Base-by-base conservation (phyloP, 2,888 invertebrate species). In the Drosophila pseudotakahashii region DNA sequence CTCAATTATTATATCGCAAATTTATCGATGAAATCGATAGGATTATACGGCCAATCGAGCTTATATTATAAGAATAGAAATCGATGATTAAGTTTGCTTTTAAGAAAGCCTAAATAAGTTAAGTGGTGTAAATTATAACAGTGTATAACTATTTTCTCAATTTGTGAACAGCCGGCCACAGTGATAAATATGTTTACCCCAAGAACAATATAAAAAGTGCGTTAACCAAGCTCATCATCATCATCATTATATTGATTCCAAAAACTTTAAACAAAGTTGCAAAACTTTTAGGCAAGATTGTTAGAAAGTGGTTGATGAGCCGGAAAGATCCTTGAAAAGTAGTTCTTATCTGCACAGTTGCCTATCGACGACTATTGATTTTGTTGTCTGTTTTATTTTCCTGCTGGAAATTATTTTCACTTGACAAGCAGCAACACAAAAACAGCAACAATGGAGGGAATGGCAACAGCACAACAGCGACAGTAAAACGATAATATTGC, bases 371-470 rank as follows among this genome's bases (percentile, higher is more conserved):
- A 16, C 39, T 26, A 66, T 66, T 45, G 62, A 62, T 70, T 69
- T 70, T 71, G 9, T 23, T 32, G 41, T 44, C 47, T 42, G 34
- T 39, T 39, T 42, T 30, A 30, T 30, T 57, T 39, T 54, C 57
- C 48, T 53, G 55, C 44, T 58, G 57, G 39, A 72, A 73, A 73
- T 72, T 67, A 59, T 73, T 72, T 72, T 60, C 73, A 73, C 72
- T 72, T 73, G 72, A 67, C 72, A 61, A 57, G 42, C 59, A 39
- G 55, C 51, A 39, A 37, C 55, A 57, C 30, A 59, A 52, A 1
- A 52, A 1, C 34, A 14, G 14, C 41, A 52, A 19, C 58, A 62
- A 62, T n/a, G 32, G 54, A 42, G 26, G 53, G 23, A 26, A 36
- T n/a, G 16, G 32, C 52, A 42, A 19, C 30, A 37, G 30, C 50